phyloP scores from a whole-genome alignment of 1,140 invertebrate species.

The Pogonomyrmex barbatus region DNA sequence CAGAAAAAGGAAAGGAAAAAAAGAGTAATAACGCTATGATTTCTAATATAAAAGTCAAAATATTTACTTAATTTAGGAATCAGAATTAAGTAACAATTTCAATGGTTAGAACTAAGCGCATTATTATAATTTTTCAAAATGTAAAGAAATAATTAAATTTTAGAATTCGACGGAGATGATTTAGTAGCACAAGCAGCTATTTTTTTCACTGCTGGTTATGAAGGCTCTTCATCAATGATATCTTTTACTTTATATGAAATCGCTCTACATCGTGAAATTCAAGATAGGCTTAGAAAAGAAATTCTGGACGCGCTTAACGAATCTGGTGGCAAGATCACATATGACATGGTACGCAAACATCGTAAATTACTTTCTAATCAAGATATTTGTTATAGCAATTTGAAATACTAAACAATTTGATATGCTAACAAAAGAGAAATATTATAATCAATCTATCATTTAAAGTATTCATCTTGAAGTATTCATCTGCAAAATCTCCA shows the following conservation, averaged over 20 bases:
- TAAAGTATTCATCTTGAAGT: background rate
- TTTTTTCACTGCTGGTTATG: slow-evolving; percentile 90
- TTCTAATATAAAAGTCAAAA: background rate
- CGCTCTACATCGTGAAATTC: slow-evolving; percentile 87
- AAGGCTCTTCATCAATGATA: slow-evolving; percentile 87
- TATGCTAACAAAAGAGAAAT: background rate
- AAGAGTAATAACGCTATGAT: too few relatives aligned
- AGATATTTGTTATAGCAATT: too few relatives aligned
- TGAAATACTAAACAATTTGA: background rate
- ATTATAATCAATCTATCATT: background rate
- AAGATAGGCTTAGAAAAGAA: slow-evolving; percentile 86
- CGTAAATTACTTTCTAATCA: background rate
- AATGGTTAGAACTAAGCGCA: background rate
- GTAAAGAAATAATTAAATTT: background rate
- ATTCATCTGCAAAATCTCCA: background rate
- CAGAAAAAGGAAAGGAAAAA: too few relatives aligned
- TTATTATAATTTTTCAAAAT: background rate
- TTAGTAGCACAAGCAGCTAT: slow-evolving; percentile 89
- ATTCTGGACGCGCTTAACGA: slow-evolving; percentile 83
- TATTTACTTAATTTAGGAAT: background rate
- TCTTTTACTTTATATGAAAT: slow-evolving; percentile 87
- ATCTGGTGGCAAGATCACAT: slow-evolving; percentile 83
- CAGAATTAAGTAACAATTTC: background rate
- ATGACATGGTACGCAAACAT: slow-evolving; percentile 82
- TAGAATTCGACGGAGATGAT: slow-evolving; percentile 88